Conservation (phyloP, 2,888 invertebrate species). For the Aleiodes testaceus region DNA sequence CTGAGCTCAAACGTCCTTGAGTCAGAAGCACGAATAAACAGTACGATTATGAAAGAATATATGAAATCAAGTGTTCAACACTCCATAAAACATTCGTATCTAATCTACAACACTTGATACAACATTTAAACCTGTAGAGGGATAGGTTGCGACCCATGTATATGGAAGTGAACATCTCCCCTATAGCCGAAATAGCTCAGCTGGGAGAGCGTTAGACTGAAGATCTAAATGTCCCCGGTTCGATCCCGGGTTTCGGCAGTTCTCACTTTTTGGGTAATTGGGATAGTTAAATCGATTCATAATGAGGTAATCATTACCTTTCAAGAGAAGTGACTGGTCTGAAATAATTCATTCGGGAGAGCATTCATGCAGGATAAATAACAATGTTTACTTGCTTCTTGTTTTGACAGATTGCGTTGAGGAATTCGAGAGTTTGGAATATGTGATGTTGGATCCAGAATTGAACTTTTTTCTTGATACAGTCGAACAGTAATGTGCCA, state of each 20-base stretch:
- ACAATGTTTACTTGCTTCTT: constrained; percentile 1
- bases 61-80: no score
- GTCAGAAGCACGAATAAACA: no score
- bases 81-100: no score
- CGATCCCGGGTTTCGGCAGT: constrained; percentile 56
- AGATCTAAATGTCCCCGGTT: constrained; percentile 58
- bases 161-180: background rate
- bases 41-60: no score
- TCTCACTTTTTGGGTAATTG: constrained; percentile 20
- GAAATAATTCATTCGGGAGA: background rate
- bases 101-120: no score
- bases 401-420: constrained; percentile 3
- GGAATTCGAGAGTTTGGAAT: constrained; percentile 2
- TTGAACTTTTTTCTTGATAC: background rate
- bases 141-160: background rate
- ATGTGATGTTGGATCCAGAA: constrained; percentile 3
- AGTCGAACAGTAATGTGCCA: constrained; percentile 40
- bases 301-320: background rate
- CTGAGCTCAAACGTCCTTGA: no score
- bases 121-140: no score
- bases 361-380: background rate
- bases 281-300: no score
- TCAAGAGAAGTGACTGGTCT: background rate
- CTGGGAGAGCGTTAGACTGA: constrained; percentile 57
- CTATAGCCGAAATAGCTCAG: constrained; percentile 54